These are phyloP conservation scores for Gasterosteus nipponicus DNA, from an alignment of 2,113 vertebrate genomes.

Conservation along the genomic window DNA sequence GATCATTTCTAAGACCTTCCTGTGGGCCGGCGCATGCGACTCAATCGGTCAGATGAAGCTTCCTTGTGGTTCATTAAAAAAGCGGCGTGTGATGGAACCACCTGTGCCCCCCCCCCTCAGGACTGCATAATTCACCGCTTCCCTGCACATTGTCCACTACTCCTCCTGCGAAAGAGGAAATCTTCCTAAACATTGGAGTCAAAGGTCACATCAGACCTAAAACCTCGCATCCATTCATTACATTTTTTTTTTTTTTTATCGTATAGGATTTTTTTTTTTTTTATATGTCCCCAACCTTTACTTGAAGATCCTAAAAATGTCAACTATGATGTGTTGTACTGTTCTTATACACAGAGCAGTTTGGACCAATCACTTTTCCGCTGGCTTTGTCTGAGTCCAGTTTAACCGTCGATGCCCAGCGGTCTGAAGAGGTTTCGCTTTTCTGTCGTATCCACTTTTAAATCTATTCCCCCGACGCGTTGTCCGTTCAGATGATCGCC, in stretches of 20 bases:
- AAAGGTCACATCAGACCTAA: background rate
- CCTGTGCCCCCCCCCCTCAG: background rate
- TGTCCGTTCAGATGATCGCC: background rate
- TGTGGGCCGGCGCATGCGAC: background rate
- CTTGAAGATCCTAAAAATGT: background rate
- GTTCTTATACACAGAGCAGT: background rate
- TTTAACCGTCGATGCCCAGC: too few species aligned
- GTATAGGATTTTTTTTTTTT: background rate
- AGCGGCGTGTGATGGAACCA: slow-evolving; percentile 15
- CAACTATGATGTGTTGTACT: background rate
- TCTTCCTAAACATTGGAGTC: background rate
- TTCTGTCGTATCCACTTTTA: background rate
- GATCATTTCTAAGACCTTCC: background rate
- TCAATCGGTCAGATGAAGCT: slow-evolving; percentile 8
- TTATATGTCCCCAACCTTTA: background rate
- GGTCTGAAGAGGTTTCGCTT: background rate
- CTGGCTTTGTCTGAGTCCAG: background rate
- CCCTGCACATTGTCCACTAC: background rate
- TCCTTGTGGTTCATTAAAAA: slow-evolving; percentile 3
- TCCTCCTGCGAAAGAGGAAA: background rate
- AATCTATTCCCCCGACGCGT: background rate
- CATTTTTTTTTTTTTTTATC: background rate
- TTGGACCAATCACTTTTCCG: background rate
- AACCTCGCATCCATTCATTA: background rate
- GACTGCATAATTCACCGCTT: slow-evolving; percentile 24